phyloP scores from a whole-genome alignment of 2,797 vertebrate species.

The Catamblyrhynchus diadema region DNA sequence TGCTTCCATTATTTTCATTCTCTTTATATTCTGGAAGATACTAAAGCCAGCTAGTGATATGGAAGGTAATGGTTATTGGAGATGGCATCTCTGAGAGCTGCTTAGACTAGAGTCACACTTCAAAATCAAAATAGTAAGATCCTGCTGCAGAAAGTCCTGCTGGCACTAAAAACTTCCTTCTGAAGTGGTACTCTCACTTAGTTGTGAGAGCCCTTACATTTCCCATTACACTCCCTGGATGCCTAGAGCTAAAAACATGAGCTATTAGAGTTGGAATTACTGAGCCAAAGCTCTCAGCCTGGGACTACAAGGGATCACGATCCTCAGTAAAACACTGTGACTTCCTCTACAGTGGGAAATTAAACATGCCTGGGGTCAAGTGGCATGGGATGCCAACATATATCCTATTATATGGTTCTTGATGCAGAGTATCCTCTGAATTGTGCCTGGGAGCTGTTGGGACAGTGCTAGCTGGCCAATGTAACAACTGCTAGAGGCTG shows the following conservation, averaged over 20 bases:
- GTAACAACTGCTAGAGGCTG: background rate
- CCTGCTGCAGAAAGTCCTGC: background rate
- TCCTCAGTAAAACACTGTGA: background rate
- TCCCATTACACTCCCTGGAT: background rate
- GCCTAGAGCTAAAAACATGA: background rate
- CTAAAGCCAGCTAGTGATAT: background rate
- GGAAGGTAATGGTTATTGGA: background rate
- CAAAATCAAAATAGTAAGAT: background rate
- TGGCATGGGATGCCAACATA: background rate
- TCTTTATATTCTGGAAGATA: background rate
- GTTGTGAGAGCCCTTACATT: background rate
- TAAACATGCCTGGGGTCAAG: background rate
- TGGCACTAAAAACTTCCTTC: background rate
- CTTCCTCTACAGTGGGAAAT: background rate
- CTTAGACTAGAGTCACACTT: background rate
- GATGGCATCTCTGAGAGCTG: background rate
- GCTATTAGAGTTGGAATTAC: background rate
- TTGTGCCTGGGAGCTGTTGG: background rate
- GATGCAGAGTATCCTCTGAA: background rate
- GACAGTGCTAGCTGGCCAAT: background rate
- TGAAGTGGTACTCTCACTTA: background rate
- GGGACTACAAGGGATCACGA: background rate
- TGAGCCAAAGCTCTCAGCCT: background rate
- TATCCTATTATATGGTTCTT: background rate
- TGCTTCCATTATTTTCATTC: background rate